Evolutionary conservation across 2,113 vertebrate species (phyloP).

Genomic region (Vimba vimba): DNA sequence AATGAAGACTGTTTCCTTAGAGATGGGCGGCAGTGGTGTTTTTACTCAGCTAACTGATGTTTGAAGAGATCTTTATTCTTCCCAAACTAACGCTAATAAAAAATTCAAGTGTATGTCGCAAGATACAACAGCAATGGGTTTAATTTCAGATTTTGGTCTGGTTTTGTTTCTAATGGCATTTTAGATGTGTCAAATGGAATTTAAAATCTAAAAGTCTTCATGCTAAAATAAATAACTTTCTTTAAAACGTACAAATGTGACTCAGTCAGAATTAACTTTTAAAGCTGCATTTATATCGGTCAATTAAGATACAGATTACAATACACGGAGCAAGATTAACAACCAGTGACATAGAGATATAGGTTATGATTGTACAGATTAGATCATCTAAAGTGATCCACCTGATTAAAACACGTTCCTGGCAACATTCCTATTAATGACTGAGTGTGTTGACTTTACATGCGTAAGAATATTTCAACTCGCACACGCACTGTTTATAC

Average conservation of each 20-base stretch:
- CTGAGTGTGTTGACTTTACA: background rate
- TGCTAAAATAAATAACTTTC: background rate
- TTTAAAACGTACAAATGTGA: background rate
- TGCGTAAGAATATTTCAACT: background rate
- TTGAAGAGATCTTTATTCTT: background rate
- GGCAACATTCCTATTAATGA: background rate
- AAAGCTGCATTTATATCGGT: background rate
- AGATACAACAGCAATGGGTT: background rate
- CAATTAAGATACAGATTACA: background rate
- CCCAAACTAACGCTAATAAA: background rate
- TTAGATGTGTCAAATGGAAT: background rate
- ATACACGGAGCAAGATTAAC: background rate
- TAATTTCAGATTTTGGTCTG: background rate
- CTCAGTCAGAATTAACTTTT: background rate
- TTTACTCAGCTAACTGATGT: conserved; percentile 16
- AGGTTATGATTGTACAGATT: background rate
- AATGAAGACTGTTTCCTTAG: conserved; percentile 50
- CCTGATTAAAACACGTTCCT: background rate
- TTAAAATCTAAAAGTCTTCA: background rate
- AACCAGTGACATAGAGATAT: background rate
- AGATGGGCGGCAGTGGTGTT: conserved; percentile 13
- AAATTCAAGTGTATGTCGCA: background rate
- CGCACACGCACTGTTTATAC: no score
- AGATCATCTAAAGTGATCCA: no score
- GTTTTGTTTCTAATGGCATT: background rate